Conservation (phyloP, 2,113 vertebrate genomes). For the Orthonyx spaldingii region DNA sequence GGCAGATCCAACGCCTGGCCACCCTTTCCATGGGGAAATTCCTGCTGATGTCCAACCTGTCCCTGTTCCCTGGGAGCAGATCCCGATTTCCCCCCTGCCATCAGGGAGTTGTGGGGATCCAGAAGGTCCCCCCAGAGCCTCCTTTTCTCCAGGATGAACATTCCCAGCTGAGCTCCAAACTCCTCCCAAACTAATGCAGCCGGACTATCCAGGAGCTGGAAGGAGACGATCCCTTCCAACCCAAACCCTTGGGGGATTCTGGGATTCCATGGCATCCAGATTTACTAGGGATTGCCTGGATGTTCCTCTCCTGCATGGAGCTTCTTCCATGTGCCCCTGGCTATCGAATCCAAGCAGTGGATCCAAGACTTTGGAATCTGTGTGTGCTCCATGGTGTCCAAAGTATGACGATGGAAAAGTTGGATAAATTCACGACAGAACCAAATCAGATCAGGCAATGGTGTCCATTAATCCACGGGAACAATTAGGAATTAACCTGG, state of each 20-base stretch:
- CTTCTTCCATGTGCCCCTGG: not conserved
- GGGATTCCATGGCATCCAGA: not conserved
- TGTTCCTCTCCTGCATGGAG: not conserved
- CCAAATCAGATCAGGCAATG: accelerated
- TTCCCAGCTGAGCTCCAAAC: not conserved
- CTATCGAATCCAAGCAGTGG: not conserved
- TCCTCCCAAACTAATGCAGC: accelerated
- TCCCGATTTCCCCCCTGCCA: not conserved
- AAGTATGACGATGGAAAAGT: not conserved
- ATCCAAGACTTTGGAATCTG: not conserved
- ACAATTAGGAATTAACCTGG: not conserved
- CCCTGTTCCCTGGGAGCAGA: not conserved
- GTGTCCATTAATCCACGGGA: not conserved
- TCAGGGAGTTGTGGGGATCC: not conserved
- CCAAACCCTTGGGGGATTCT: not conserved
- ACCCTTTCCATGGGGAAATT: not conserved
- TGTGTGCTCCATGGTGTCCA: accelerated
- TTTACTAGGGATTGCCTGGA: not conserved
- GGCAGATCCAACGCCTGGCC: accelerated
- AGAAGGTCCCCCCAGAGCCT: not conserved
- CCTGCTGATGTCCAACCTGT: not conserved
- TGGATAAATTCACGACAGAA: not conserved
- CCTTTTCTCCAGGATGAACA: not conserved
- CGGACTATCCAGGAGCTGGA: not conserved
- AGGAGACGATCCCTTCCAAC: not conserved